phyloP scores from a whole-genome alignment of 1,140 invertebrate genomes.

The Trichonephila clavipes region DNA sequence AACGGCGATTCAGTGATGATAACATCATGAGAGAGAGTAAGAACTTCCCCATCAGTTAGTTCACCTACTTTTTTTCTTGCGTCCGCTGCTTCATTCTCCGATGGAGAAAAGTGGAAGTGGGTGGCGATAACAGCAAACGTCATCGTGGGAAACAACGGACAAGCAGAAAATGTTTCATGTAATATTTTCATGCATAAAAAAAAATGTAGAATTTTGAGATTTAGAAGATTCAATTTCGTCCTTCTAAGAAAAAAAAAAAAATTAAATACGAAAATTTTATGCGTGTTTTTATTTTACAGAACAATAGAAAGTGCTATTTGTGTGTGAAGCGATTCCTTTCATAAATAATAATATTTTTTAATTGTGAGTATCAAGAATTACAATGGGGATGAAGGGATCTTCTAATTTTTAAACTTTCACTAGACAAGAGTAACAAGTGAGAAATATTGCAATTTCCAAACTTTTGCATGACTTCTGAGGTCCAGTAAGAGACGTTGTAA shows the following conservation, averaged over 20 bases:
- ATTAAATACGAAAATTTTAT: neutral
- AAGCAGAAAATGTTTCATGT: neutral
- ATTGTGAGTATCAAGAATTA: no score
- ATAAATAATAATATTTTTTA: no score
- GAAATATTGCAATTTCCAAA: no score
- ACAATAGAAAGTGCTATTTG: no score
- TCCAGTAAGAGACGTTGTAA: no score
- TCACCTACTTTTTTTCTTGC: constrained; percentile 21
- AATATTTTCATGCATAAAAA: neutral
- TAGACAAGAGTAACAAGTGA: no score
- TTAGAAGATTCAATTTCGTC: neutral
- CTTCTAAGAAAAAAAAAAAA: neutral
- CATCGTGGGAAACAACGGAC: constrained; percentile 2
- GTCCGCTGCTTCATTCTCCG: constrained; percentile 16
- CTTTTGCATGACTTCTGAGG: no score
- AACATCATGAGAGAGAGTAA: constrained; percentile 1
- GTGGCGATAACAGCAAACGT: constrained; percentile 1
- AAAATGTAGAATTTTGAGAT: neutral
- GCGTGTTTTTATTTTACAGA: neutral
- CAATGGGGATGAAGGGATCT: no score
- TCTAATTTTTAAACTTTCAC: no score
- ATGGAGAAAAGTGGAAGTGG: neutral
- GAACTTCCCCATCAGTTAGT: neutral
- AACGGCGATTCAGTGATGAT: constrained; percentile 10
- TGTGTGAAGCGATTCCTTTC: no score